A percentile compares a stretch with the other conserved stretches of the same genome.
These are phyloP conservation scores for Carduelis carduelis DNA, from an alignment of 2,797 vertebrate genomes.

Conservation along the genomic window DNA sequence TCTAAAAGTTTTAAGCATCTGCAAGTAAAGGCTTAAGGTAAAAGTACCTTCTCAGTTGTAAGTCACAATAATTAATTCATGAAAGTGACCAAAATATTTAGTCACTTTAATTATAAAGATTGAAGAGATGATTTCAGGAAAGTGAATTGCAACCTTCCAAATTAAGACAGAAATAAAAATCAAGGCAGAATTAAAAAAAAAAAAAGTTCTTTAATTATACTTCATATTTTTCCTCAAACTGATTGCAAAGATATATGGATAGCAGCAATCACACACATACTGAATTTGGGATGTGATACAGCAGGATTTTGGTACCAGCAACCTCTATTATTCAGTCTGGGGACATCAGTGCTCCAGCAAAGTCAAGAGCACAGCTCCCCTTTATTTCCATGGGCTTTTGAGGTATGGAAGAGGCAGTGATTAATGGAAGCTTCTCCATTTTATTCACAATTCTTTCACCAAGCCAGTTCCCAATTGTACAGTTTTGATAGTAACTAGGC, in stretches of 20 bases:
- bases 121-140: background rate
- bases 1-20: background rate
- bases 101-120: conserved; percentile 19
- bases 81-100: conserved; percentile 42
- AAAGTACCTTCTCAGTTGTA: background rate
- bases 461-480: background rate
- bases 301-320: background rate
- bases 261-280: background rate
- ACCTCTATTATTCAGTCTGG: background rate
- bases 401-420: background rate
- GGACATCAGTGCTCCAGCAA: background rate
- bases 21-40: background rate
- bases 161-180: conserved; percentile 16
- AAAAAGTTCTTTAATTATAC: background rate
- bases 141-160: background rate
- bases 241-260: background rate
- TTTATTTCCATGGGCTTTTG: background rate
- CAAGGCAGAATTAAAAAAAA: background rate
- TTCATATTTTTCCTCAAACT: background rate
- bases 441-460: background rate
- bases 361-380: background rate
- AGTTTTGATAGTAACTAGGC: background rate
- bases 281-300: background rate
- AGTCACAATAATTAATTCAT: conserved; percentile 32
- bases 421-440: background rate